phyloP scores from a whole-genome alignment of 2,888 invertebrate species.

The Drosophila parthenogenetica region DNA sequence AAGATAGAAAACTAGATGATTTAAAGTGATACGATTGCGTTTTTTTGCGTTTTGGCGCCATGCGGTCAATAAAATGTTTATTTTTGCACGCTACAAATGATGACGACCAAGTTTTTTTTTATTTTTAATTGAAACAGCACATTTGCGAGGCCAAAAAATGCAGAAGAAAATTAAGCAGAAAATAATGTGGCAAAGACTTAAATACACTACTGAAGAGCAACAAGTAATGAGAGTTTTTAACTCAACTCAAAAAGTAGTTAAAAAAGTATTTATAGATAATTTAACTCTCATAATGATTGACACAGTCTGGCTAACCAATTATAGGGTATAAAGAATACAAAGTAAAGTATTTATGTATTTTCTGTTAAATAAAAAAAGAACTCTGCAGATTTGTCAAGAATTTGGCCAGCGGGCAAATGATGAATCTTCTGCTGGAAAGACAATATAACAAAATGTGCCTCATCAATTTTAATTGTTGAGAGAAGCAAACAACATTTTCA shows the following conservation, averaged over 20 bases:
- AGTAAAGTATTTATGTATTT: not conserved
- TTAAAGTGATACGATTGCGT: slow-evolving; percentile 39
- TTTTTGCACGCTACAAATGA: slow-evolving; percentile 63
- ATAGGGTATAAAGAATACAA: not conserved
- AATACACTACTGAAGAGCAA: not conserved
- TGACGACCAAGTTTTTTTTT: slow-evolving; percentile 52
- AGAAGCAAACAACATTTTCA: slow-evolving; percentile 43
- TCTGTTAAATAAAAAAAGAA: not conserved
- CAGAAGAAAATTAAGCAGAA: slow-evolving; percentile 3
- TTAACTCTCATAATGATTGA: too few species aligned
- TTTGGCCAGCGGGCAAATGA: slow-evolving; percentile 51
- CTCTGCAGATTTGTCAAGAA: slow-evolving; percentile 49
- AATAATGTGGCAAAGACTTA: not conserved
- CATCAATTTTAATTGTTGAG: slow-evolving; percentile 65
- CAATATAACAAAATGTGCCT: slow-evolving; percentile 27
- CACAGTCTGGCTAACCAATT: not conserved
- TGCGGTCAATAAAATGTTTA: slow-evolving; percentile 72
- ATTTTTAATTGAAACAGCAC: slow-evolving; percentile 58
- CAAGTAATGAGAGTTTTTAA: not conserved
- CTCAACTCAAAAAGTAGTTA: too few species aligned
- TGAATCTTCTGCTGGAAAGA: slow-evolving; percentile 25
- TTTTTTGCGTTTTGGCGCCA: slow-evolving; percentile 65
- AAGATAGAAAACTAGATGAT: slow-evolving; percentile 23
- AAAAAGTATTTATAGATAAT: too few species aligned
- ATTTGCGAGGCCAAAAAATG: slow-evolving; percentile 34